A percentile compares a stretch with the other conserved stretches of the same genome.
phyloP scores from a whole-genome alignment of 2,113 vertebrate genomes.

The Oxyura jamaicensis region DNA sequence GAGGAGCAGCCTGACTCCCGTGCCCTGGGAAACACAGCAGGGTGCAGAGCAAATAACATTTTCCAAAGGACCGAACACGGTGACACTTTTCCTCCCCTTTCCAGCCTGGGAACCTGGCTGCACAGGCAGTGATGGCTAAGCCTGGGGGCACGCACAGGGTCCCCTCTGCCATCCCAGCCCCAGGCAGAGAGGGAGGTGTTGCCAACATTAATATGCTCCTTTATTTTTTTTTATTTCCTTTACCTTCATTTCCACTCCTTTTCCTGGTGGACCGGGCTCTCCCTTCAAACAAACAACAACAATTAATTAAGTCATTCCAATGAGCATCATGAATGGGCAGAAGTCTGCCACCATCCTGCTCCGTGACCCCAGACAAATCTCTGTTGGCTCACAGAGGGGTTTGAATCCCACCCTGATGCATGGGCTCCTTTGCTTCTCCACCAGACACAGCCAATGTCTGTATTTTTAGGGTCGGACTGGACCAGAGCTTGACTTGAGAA shows the following conservation, averaged over 20 bases:
- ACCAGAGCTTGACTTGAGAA: not conserved
- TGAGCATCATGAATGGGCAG: not conserved
- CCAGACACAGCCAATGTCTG: not conserved
- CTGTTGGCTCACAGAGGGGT: rapidly evolving
- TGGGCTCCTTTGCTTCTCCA: rapidly evolving
- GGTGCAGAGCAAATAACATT: not conserved
- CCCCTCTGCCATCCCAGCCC: not conserved
- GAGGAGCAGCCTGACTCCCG: not conserved
- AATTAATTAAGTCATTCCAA: not conserved
- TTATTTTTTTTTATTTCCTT: not conserved
- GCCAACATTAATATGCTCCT: not conserved
- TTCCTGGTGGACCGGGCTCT: constrained; percentile 57
- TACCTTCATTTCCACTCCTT: constrained; percentile 70
- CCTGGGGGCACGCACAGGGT: not conserved
- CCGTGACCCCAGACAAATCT: rapidly evolving
- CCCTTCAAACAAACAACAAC: constrained; percentile 48
- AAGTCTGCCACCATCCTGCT: rapidly evolving
- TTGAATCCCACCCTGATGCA: not conserved
- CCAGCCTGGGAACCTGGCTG: not conserved
- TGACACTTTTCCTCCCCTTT: not conserved
- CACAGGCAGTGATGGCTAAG: not conserved
- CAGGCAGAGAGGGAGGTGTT: not conserved
- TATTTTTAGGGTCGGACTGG: no score
- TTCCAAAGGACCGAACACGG: not conserved
- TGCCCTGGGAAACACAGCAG: not conserved